Conservation (phyloP, 2,888 invertebrate genomes). For the Nycteola revayana region DNA sequence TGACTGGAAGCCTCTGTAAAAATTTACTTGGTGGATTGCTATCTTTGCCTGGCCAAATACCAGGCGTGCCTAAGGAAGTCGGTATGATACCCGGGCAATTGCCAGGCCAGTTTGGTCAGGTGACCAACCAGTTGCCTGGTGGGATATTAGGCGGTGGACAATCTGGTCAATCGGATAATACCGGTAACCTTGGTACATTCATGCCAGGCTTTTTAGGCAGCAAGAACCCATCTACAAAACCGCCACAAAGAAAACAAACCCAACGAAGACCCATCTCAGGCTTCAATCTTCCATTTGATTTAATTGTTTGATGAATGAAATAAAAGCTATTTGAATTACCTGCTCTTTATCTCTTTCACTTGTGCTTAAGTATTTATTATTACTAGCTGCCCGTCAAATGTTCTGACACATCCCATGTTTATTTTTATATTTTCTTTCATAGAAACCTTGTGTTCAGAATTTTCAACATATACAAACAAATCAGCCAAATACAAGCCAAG, state of each 20-base stretch:
- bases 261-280: background rate
- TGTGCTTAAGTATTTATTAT: too few species aligned
- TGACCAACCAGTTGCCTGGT: background rate
- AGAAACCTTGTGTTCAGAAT: too few species aligned
- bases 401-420: too few species aligned
- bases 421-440: too few species aligned
- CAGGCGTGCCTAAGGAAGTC: slow-evolving; percentile 3
- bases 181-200: background rate
- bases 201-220: background rate
- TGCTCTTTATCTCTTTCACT: too few species aligned
- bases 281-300: background rate
- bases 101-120: slow-evolving; percentile 1
- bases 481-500: too few species aligned
- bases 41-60: slow-evolving; percentile 30
- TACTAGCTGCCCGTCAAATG: too few species aligned
- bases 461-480: too few species aligned
- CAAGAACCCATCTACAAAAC: background rate
- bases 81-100: slow-evolving; percentile 2
- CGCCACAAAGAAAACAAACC: background rate
- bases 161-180: background rate
- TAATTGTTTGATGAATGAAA: too few species aligned
- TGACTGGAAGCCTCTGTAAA: slow-evolving; percentile 80
- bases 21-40: slow-evolving; percentile 50
- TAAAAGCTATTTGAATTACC: too few species aligned
- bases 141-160: too few species aligned